Evolutionary conservation across 2,888 invertebrate species (phyloP).

Genomic region (Phortica magna): DNA sequence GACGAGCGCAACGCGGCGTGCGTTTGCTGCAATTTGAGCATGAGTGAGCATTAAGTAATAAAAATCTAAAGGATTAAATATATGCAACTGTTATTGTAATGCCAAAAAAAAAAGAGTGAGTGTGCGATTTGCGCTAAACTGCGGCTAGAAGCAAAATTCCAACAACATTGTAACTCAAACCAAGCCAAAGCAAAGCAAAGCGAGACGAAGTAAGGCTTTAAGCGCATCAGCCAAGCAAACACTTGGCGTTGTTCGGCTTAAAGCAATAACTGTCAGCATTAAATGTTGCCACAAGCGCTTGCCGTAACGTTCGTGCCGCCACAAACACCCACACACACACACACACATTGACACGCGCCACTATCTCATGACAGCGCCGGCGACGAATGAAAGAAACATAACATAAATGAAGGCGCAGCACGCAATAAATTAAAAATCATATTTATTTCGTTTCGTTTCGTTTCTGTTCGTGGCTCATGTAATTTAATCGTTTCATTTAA

Average conservation of each 20-base stretch:
- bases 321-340: not conserved
- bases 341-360: not conserved
- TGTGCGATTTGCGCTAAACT: too few species aligned
- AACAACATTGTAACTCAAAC: too few species aligned
- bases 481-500: slow-evolving; percentile 25
- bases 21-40: too few species aligned
- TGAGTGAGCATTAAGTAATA: too few species aligned
- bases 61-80: too few species aligned
- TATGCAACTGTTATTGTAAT: too few species aligned
- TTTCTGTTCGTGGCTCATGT: slow-evolving; percentile 18
- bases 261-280: slow-evolving; percentile 19
- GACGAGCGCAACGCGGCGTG: too few species aligned
- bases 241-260: not conserved
- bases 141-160: too few species aligned
- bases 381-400: not conserved
- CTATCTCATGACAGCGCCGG: not conserved
- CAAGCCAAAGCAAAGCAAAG: too few species aligned
- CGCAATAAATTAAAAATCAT: slow-evolving; percentile 30
- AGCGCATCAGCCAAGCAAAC: not conserved
- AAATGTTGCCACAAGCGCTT: not conserved
- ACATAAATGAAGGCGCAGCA: not conserved
- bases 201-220: too few species aligned
- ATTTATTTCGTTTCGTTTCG: slow-evolving; percentile 16
- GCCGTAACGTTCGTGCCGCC: not conserved
- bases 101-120: too few species aligned